Evolutionary conservation across 2,113 vertebrate species (phyloP).

Genomic region (Thoracochromis brauschi): DNA sequence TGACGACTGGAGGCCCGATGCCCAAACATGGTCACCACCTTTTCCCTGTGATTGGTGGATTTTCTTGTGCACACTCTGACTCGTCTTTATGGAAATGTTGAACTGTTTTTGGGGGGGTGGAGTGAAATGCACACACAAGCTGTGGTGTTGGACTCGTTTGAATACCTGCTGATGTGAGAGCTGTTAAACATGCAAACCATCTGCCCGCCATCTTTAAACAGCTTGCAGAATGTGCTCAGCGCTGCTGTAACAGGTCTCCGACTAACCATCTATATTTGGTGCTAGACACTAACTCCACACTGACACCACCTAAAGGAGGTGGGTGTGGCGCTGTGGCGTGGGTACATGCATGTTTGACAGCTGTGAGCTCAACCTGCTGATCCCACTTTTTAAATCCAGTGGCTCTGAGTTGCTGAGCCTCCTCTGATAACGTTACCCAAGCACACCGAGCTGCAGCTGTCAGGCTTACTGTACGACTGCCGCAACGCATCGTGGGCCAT

Average conservation of each 20-base stretch:
- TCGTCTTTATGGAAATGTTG: background rate
- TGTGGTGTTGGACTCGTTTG: background rate
- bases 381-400: background rate
- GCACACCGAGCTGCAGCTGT: background rate
- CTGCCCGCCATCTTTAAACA: background rate
- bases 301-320: background rate
- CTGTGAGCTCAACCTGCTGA: background rate
- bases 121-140: background rate
- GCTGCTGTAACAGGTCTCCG: background rate
- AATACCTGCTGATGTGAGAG: background rate
- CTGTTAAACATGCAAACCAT: background rate
- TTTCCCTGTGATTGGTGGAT: background rate
- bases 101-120: background rate
- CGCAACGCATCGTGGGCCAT: background rate
- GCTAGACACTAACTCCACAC: background rate
- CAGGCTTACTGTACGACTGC: background rate
- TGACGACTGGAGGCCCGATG: background rate
- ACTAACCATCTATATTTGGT: slow-evolving; percentile 23
- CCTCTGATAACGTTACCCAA: background rate
- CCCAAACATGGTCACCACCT: background rate
- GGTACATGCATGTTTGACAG: background rate
- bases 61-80: background rate
- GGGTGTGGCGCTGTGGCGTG: background rate
- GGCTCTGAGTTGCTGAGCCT: background rate
- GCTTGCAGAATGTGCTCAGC: slow-evolving; percentile 6